Evolutionary conservation across 2,113 vertebrate genomes (phyloP).

Genomic region (Spilogale gracilis): DNA sequence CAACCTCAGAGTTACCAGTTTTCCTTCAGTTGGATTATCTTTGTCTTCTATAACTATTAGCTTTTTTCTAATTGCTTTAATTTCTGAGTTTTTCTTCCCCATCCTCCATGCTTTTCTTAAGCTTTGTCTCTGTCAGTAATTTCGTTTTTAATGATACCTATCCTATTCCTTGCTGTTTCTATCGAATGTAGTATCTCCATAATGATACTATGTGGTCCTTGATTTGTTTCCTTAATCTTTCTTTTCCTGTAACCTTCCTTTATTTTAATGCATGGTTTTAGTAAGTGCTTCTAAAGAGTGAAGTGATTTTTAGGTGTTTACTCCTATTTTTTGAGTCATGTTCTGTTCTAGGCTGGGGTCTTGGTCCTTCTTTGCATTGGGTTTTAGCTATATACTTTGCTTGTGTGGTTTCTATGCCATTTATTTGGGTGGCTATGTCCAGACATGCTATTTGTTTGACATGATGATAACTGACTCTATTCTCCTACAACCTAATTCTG

Average conservation of each 20-base stretch:
- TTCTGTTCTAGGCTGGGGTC: background rate
- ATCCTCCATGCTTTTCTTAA: background rate
- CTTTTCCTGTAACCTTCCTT: background rate
- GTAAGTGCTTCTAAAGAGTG: background rate
- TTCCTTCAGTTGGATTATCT: background rate
- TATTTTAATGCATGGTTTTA: background rate
- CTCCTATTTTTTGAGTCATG: background rate
- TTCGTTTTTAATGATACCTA: background rate
- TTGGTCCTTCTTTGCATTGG: background rate
- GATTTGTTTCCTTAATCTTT: background rate
- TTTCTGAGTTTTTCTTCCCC: background rate
- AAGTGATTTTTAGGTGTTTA: background rate
- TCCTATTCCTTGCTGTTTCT: background rate
- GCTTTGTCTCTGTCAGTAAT: background rate
- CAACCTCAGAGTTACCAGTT: background rate
- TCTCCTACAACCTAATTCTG: background rate
- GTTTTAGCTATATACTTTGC: background rate
- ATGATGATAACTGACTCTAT: background rate
- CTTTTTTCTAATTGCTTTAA: background rate
- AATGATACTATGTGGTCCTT: background rate
- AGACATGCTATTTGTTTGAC: background rate
- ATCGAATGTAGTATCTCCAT: background rate
- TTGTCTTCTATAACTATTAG: background rate
- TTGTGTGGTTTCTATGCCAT: background rate
- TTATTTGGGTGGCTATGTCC: background rate